These are phyloP conservation scores for Temnothorax rugatulus DNA, from an alignment of 2,888 invertebrate genomes.

Conservation along the genomic window DNA sequence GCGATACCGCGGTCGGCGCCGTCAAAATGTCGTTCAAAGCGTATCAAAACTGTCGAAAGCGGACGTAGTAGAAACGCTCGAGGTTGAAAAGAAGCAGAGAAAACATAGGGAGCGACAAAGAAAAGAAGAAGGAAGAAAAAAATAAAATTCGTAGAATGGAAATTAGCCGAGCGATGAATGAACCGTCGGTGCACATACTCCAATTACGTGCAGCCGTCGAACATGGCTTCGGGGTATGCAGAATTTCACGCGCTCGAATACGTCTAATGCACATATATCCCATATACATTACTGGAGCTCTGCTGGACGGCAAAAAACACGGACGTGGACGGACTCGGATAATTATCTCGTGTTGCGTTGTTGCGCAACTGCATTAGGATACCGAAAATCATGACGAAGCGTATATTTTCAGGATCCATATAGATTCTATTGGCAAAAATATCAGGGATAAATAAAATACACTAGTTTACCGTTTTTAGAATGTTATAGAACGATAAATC, in stretches of 20 bases:
- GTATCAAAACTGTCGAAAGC: conserved; percentile 64
- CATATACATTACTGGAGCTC: neutral
- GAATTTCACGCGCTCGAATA: conserved; percentile 26
- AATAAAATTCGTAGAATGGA: conserved; percentile 20
- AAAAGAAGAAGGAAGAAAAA: neutral
- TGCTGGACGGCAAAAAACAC: conserved; percentile 12
- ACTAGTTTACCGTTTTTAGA: neutral
- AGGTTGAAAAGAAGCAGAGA: neutral
- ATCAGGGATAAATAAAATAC: neutral
- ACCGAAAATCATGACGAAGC: neutral
- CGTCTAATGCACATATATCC: conserved; percentile 18
- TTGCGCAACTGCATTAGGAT: neutral
- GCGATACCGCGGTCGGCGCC: neutral
- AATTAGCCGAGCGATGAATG: conserved; percentile 38
- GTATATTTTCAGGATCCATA: conserved; percentile 1
- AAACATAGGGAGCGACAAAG: neutral
- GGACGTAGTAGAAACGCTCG: neutral
- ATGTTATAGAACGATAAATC: neutral
- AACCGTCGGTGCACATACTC: conserved; percentile 26
- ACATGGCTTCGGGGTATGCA: conserved; percentile 27
- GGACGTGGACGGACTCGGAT: neutral
- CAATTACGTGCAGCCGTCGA: conserved; percentile 43
- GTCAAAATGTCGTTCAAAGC: conserved; percentile 71
- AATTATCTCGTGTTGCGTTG: conserved; percentile 38
- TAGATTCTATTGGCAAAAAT: neutral